Evolutionary conservation across 2,113 vertebrate genomes (phyloP).

Genomic region (Kobus ellipsiprymnus): DNA sequence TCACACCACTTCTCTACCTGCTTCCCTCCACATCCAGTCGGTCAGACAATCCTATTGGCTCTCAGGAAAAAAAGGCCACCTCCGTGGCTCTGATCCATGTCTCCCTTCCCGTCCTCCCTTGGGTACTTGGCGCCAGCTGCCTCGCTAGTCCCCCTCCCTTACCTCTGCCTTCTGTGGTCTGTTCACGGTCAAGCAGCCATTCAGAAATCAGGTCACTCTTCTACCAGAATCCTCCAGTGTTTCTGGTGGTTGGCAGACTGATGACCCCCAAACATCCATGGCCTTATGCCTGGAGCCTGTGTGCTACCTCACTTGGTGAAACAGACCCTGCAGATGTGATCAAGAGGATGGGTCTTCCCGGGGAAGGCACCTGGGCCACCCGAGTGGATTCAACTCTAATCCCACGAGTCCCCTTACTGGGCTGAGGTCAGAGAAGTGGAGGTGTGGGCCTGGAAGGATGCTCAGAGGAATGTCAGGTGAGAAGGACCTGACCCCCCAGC

Average conservation of each 20-base stretch:
- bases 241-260: background rate
- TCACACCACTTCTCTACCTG: background rate
- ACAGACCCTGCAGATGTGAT: background rate
- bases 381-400: background rate
- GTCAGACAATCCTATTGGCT: background rate
- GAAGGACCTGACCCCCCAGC: background rate
- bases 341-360: background rate
- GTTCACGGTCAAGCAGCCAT: background rate
- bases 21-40: background rate
- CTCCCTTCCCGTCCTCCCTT: background rate
- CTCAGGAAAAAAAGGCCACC: background rate
- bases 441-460: background rate
- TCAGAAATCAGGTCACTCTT: background rate
- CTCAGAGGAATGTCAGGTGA: background rate
- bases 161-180: background rate
- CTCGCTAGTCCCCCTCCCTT: background rate
- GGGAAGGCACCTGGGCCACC: background rate
- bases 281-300: too few species aligned
- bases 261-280: background rate
- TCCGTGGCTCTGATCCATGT: fast-evolving
- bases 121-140: fast-evolving
- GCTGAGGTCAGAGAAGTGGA: background rate
- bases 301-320: too few species aligned
- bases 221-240: background rate
- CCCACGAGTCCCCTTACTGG: background rate